Percentiles rank a stretch among this genome's conserved stretches.
phyloP scores from a whole-genome alignment of 2,113 vertebrate genomes.

The Ellobius talpinus region DNA sequence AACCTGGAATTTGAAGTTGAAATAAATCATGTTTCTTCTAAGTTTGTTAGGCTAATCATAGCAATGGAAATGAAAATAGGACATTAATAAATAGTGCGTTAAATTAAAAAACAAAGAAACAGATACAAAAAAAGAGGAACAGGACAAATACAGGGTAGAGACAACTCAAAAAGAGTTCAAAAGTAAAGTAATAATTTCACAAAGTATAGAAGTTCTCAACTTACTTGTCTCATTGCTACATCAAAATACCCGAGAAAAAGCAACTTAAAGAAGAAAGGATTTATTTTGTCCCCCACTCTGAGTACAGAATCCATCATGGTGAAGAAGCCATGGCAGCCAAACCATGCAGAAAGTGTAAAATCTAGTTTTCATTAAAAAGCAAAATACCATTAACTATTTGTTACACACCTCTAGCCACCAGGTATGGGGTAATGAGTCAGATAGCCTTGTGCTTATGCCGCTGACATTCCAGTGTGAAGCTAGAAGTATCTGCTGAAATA shows the following conservation, averaged over 20 bases:
- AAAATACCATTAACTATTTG: neutral
- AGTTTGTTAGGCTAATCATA: neutral
- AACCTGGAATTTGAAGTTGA: neutral
- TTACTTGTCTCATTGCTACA: neutral
- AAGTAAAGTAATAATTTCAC: neutral
- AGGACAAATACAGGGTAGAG: neutral
- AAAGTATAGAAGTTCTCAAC: neutral
- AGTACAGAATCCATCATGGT: neutral
- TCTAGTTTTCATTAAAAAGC: neutral
- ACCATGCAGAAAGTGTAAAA: neutral
- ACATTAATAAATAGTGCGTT: neutral
- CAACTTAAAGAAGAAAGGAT: neutral
- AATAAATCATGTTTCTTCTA: neutral
- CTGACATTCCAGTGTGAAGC: neutral
- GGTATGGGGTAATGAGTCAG: neutral
- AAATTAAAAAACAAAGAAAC: neutral
- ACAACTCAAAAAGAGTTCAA: neutral
- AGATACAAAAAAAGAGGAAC: neutral
- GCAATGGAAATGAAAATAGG: neutral
- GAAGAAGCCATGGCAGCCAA: neutral
- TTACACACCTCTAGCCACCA: neutral
- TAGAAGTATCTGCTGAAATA: neutral
- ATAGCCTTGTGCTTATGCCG: neutral
- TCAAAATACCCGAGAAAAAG: neutral
- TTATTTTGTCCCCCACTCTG: neutral